Evolutionary conservation across 1,140 invertebrate genomes (phyloP), one percentile per base, ranked within the genome.

Genomic region (Wasmannia auropunctata): DNA sequence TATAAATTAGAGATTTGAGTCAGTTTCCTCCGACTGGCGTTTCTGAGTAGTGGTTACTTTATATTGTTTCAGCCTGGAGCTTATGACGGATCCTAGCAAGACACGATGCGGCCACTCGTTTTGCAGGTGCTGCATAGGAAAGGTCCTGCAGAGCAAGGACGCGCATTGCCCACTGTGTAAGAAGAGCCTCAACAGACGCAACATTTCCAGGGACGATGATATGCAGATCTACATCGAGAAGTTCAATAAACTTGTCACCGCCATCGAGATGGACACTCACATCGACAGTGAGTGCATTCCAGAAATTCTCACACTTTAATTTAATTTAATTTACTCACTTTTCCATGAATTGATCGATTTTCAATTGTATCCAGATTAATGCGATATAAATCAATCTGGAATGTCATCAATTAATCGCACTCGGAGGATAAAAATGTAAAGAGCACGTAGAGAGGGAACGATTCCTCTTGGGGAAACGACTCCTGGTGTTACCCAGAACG

Each of bases 101-200:
- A 90, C 91, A 37, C 51, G 62, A 31, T 93, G 91, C n/a, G 90
- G 90, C 2, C 92, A 93, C 56, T 90, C 84, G 54, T 92, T 92
- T 28, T 93, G 92, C 62, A 49, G 25, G 0, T 4, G 3, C 0
- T 93, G 91, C 56, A 89, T 92, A 37, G 67, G 62, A 22, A 70
- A 5, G 6, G 84, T 91, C 3, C 16, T 87, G 2, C 54, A 31
- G 6, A 87, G 34, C 7, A 86, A 86, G 60, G 22, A 60, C 3
- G 37, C 83, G 7, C 4, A 0, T 2, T 93, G 92, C 62, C 91
- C 91, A 25, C 46, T 93, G 0, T 92, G 92, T 60, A 91, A 89
- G 2, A 34, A 10, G 0, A 34, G 14, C 3, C 46, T 93, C 2
- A 51, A 74, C 0, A 87, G 70, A 70, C 65, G 91, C 40, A 84